These are phyloP conservation scores for Xylota segnis DNA, from an alignment of 2,888 invertebrate species.

Conservation along the genomic window DNA sequence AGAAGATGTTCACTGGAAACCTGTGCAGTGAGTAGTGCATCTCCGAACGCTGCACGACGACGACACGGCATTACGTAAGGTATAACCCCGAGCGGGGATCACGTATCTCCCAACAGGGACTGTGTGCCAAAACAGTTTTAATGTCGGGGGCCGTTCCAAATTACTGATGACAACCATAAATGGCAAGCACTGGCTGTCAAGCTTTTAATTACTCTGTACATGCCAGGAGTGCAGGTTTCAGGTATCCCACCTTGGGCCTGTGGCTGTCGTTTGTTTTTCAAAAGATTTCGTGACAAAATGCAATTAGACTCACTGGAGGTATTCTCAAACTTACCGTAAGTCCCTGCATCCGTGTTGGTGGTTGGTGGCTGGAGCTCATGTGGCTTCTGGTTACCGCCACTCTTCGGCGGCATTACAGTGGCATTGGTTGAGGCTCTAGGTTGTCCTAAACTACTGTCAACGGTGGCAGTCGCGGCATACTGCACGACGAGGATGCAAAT, in stretches of 20 bases:
- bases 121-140: conserved; percentile 47
- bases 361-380: conserved; percentile 38
- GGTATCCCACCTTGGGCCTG: conserved; percentile 24
- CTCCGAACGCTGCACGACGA: conserved; percentile 32
- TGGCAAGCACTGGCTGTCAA: conserved; percentile 59
- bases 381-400: conserved; percentile 25
- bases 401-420: conserved; percentile 5
- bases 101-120: conserved; percentile 20
- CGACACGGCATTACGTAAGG: conserved; percentile 35
- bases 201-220: conserved; percentile 65
- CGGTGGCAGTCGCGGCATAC: conserved; percentile 43
- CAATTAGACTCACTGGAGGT: conserved; percentile 79
- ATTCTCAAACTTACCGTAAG: conserved; percentile 64
- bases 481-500: conserved; percentile 71
- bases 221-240: not conserved
- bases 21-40: conserved; percentile 18
- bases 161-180: conserved; percentile 72
- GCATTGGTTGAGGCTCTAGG: conserved; percentile 28
- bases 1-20: conserved; percentile 11
- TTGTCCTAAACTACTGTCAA: conserved; percentile 40
- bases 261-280: conserved; percentile 39
- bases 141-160: conserved; percentile 53
- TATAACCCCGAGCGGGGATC: conserved; percentile 30
- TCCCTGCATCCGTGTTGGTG: conserved; percentile 53
- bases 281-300: conserved; percentile 81